phyloP scores from a whole-genome alignment of 2,888 invertebrate species.

The Apamea sordens region DNA sequence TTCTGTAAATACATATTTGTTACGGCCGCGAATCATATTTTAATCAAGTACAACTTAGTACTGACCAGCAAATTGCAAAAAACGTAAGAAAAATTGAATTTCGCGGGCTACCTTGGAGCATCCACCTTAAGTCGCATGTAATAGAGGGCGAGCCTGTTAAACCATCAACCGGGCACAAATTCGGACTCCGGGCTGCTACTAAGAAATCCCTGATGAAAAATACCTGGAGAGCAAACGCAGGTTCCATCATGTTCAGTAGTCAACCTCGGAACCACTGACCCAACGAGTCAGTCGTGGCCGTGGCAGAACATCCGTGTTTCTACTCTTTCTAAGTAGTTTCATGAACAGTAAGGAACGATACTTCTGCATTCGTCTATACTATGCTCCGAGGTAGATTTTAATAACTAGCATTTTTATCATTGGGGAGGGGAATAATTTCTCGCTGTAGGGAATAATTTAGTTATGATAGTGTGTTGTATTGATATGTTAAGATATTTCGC shows the following conservation, averaged over 20 bases:
- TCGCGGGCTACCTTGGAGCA: too few relatives aligned
- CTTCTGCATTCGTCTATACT: slow-evolving; percentile 22
- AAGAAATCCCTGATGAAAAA: too few relatives aligned
- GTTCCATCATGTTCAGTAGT: not conserved
- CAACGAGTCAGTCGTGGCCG: not conserved
- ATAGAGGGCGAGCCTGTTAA: too few relatives aligned
- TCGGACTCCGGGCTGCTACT: too few relatives aligned
- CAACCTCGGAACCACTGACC: not conserved
- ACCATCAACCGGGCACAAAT: too few relatives aligned
- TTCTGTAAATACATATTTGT: too few relatives aligned
- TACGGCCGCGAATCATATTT: too few relatives aligned
- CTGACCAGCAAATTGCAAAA: too few relatives aligned
- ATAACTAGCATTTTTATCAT: slow-evolving; percentile 42
- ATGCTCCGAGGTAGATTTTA: slow-evolving; percentile 33
- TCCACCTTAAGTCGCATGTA: too few relatives aligned
- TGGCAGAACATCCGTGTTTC: not conserved
- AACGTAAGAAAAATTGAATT: too few relatives aligned
- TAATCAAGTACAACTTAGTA: too few relatives aligned
- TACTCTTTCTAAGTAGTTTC: not conserved
- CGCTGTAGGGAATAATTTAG: slow-evolving; percentile 55
- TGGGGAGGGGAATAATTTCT: slow-evolving; percentile 35
- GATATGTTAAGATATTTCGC: slow-evolving; percentile 37
- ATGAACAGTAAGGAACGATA: not conserved
- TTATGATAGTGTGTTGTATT: slow-evolving; percentile 50
- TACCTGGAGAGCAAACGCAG: too few relatives aligned